phyloP scores from a whole-genome alignment of 1,140 invertebrate genomes.

The Atta cephalotes region DNA sequence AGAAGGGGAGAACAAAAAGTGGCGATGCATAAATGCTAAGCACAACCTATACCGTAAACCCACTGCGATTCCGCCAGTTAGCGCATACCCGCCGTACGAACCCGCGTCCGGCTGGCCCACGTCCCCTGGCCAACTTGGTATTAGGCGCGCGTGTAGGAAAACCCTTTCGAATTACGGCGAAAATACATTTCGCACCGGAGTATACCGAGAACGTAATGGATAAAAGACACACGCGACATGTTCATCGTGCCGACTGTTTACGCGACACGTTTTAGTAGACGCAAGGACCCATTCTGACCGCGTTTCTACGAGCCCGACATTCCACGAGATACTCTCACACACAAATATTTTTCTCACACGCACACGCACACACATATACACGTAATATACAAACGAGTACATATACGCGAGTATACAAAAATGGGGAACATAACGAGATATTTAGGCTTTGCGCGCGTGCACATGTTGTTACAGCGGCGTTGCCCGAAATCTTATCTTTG shows the following conservation, averaged over 20 bases:
- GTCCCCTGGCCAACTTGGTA: conserved; percentile 1
- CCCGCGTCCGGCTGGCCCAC: conserved; percentile 65
- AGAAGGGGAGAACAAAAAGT: conserved; percentile 36
- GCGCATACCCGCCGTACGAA: conserved; percentile 55
- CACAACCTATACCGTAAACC: conserved; percentile 55
- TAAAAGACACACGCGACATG: conserved; percentile 58
- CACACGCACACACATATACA: neutral
- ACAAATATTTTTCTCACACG: neutral
- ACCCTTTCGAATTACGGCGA: conserved; percentile 64
- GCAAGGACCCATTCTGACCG: conserved; percentile 39
- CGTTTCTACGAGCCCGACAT: conserved; percentile 39
- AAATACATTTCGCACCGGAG: conserved; percentile 59
- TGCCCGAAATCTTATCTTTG: neutral
- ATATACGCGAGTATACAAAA: conserved; percentile 48
- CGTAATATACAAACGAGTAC: conserved; percentile 22
- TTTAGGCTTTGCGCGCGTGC: conserved; percentile 60
- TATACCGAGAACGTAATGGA: conserved; percentile 67
- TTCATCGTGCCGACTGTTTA: conserved; percentile 58
- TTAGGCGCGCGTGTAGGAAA: conserved; percentile 53
- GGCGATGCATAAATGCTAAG: conserved; percentile 27
- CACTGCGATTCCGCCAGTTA: conserved; percentile 70
- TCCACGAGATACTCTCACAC: conserved; percentile 26
- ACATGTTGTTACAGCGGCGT: neutral
- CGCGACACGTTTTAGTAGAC: conserved; percentile 45
- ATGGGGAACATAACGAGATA: conserved; percentile 63